Base-by-base conservation (phyloP, 2,888 invertebrate species). In the Philonicus albiceps region DNA sequence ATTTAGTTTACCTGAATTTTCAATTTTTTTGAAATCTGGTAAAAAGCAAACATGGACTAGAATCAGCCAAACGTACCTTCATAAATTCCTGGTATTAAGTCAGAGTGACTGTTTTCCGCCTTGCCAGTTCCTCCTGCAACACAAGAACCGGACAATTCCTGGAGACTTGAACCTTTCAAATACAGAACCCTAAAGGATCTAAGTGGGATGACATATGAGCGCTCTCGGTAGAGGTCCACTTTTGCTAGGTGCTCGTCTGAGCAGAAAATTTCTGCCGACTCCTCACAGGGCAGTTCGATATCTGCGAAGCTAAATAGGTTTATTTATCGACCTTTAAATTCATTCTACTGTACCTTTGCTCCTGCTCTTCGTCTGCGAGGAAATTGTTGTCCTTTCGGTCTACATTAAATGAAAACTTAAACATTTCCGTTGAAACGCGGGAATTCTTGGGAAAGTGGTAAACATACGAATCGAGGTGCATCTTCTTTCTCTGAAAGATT, bases 21-120 rank as follows among this genome's bases (percentile, higher is more conserved):
- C 37, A 37, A 37, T 37, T 37, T 37, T 11, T 37, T 37, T 8
- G 7, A 11, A 37, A 11, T 11, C 37, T 11, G 37, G 3, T 37
- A 37, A 11, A 37, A 0, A 37, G 11, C 11, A 37, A 37, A 11
- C n/a, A n/a, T n/a, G n/a, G n/a, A n/a, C n/a, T n/a, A n/a, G n/a
- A n/a, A n/a, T 31, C 31, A 3, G 31, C 31, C 5, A 31, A 64
- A 27, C 27, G 19, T 90, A 95, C 96, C 97, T 94, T 97, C 97
- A 93, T 97, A 97, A 90, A 95, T 94, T 8, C 95, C 96, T 64
- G 95, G 93, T 86, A 96, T 91, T 84, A 97, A 93, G 93, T 97
- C 97, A 11, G 96, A 96, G 90, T 96, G 95, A 88, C 93, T 93
- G 76, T 93, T 92, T 89, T 96, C 95, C 4, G 93, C 93, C 89